A percentile compares a stretch with the other conserved stretches of the same genome.
Evolutionary conservation across 2,797 vertebrate species (phyloP).

Genomic region (Borostomias antarcticus): DNA sequence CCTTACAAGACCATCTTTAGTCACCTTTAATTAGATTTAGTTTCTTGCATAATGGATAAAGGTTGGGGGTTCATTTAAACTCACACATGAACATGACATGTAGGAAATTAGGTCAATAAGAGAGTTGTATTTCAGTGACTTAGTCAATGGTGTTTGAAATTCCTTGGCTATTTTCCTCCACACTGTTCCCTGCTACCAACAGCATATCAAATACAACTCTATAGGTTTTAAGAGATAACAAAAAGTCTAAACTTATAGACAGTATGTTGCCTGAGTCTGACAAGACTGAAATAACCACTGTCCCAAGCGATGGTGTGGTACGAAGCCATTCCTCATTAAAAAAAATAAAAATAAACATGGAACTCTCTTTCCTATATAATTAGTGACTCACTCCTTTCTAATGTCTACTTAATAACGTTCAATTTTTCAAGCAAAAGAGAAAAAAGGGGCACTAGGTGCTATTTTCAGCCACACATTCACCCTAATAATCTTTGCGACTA

Average conservation of each 20-base stretch:
- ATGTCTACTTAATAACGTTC: conserved; percentile 45
- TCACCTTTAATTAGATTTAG: conserved; percentile 36
- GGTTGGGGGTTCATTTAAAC: conserved; percentile 12
- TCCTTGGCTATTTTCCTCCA: background rate
- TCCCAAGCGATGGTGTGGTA: conserved; percentile 28
- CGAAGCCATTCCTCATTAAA: conserved; percentile 46
- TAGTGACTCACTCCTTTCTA: conserved; percentile 46
- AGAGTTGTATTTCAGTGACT: conserved; percentile 37
- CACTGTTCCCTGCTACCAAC: too few species aligned
- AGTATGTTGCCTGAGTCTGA: conserved; percentile 25
- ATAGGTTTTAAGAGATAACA: conserved; percentile 45
- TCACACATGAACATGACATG: conserved; percentile 23
- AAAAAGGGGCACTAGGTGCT: conserved; percentile 34
- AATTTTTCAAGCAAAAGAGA: conserved; percentile 33
- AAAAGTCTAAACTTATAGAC: conserved; percentile 28
- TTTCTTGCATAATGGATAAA: conserved; percentile 13
- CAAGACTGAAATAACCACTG: conserved; percentile 50
- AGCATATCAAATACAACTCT: conserved; percentile 6
- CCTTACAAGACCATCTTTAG: conserved; percentile 16
- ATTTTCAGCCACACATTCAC: conserved; percentile 63
- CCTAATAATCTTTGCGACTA: conserved; percentile 54
- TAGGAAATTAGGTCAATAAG: conserved; percentile 38
- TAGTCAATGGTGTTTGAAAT: conserved; percentile 36
- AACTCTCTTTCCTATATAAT: conserved; percentile 43
- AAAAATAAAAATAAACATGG: conserved; percentile 25